A percentile compares a stretch with the other conserved stretches of the same genome.
These are phyloP conservation scores for Lates japonicus DNA, from an alignment of 2,797 vertebrate species.

Conservation along the genomic window DNA sequence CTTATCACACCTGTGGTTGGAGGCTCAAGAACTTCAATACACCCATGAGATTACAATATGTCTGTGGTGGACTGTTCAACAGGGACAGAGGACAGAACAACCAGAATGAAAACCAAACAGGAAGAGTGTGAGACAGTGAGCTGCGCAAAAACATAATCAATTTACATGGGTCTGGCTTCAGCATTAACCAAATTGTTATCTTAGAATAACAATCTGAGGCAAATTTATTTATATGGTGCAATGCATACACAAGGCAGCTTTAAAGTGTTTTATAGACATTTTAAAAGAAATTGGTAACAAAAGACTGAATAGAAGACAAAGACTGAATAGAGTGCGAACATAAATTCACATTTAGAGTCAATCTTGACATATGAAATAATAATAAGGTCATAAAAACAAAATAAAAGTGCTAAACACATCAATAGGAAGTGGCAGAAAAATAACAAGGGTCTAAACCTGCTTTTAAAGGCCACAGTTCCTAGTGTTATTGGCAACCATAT, in stretches of 20 bases:
- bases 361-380: too few relatives aligned
- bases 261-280: background rate
- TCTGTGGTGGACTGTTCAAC: background rate
- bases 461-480: background rate
- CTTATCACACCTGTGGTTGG: background rate
- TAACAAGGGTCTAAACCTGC: background rate
- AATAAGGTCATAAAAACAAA: too few relatives aligned
- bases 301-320: too few relatives aligned
- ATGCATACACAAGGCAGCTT: background rate
- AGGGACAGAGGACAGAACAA: constrained; percentile 12
- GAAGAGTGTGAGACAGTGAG: constrained; percentile 43
- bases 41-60: background rate
- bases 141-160: background rate
- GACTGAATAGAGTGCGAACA: too few relatives aligned
- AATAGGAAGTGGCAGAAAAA: background rate
- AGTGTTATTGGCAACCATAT: background rate
- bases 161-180: background rate
- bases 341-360: too few relatives aligned
- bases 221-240: background rate
- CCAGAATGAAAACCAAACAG: constrained; percentile 43
- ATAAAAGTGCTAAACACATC: background rate
- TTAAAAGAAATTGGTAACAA: background rate
- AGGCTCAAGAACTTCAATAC: background rate
- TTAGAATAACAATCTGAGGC: background rate
- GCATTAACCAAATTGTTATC: background rate